A percentile compares a stretch with the other conserved stretches of the same genome.
Evolutionary conservation across 2,888 invertebrate genomes (phyloP).

Genomic region (Theodoxus fluviatilis): DNA sequence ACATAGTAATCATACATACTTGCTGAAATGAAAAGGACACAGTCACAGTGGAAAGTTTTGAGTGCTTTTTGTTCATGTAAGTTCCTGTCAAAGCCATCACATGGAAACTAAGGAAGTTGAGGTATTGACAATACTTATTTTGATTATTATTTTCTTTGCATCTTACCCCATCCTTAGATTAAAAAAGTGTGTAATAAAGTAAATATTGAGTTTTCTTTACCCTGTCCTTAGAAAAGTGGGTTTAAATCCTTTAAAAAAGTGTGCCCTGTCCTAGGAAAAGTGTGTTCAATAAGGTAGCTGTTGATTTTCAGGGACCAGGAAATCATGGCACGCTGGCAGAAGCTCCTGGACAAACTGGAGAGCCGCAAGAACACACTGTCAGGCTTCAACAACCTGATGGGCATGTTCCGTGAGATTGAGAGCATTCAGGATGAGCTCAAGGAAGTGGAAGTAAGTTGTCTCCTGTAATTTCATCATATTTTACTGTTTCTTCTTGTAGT

Average conservation of each 20-base stretch:
- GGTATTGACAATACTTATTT: no score
- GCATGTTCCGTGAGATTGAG: slow-evolving; percentile 88
- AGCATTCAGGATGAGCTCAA: slow-evolving; percentile 83
- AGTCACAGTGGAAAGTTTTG: no score
- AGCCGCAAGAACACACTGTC: slow-evolving; percentile 70
- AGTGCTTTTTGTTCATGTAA: no score
- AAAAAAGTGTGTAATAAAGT: no score
- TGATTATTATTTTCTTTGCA: neutral
- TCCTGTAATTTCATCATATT: neutral
- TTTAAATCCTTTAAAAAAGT: no score
- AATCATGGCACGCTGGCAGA: slow-evolving; percentile 86
- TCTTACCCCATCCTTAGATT: neutral
- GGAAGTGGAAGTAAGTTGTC: slow-evolving; percentile 78
- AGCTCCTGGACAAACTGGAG: slow-evolving; percentile 83
- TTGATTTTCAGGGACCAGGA: slow-evolving; percentile 72
- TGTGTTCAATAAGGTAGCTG: slow-evolving; percentile 40
- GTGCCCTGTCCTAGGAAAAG: neutral
- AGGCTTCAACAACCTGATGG: slow-evolving; percentile 84
- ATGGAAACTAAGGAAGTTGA: no score
- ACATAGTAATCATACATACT: no score
- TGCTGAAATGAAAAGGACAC: no score
- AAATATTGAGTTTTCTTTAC: no score
- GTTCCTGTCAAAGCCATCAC: no score
- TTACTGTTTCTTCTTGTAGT: neutral
- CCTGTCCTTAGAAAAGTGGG: no score